These are phyloP conservation scores for Callimorpha dominula DNA, from an alignment of 2,888 invertebrate species.

Conservation along the genomic window DNA sequence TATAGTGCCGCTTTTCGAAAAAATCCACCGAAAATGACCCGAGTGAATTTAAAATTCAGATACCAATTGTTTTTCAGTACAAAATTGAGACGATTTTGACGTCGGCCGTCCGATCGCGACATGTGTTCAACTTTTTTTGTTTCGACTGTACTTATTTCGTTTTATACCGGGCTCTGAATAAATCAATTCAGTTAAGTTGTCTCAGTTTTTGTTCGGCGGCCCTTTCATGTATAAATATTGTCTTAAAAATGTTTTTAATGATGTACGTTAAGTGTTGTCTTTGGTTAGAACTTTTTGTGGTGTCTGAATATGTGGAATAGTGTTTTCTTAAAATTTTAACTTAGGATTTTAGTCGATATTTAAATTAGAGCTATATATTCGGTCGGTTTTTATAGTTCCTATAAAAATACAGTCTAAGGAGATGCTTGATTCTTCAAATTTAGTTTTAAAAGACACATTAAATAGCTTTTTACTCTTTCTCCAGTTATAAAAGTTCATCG, in stretches of 20 bases:
- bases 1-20: slow-evolving; percentile 76
- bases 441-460: neutral
- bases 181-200: slow-evolving; percentile 75
- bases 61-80: slow-evolving; percentile 80
- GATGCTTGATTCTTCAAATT: neutral
- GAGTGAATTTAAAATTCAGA: slow-evolving; percentile 84
- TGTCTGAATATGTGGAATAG: slow-evolving; percentile 15
- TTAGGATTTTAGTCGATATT: too few species aligned
- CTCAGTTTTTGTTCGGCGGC: slow-evolving; percentile 67
- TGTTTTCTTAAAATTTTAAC: neutral
- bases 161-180: slow-evolving; percentile 57
- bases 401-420: neutral
- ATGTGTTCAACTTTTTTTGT: slow-evolving; percentile 64
- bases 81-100: slow-evolving; percentile 86
- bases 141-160: slow-evolving; percentile 62
- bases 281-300: slow-evolving; percentile 37
- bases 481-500: slow-evolving; percentile 33
- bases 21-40: slow-evolving; percentile 81
- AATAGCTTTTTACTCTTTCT: slow-evolving; percentile 1
- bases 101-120: slow-evolving; percentile 72
- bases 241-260: slow-evolving; percentile 76
- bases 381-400: neutral
- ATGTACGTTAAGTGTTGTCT: slow-evolving; percentile 64
- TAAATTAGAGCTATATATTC: too few species aligned
- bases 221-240: slow-evolving; percentile 65